Conservation (phyloP, 2,888 invertebrate genomes). For the Cecidostiba fungosa region DNA sequence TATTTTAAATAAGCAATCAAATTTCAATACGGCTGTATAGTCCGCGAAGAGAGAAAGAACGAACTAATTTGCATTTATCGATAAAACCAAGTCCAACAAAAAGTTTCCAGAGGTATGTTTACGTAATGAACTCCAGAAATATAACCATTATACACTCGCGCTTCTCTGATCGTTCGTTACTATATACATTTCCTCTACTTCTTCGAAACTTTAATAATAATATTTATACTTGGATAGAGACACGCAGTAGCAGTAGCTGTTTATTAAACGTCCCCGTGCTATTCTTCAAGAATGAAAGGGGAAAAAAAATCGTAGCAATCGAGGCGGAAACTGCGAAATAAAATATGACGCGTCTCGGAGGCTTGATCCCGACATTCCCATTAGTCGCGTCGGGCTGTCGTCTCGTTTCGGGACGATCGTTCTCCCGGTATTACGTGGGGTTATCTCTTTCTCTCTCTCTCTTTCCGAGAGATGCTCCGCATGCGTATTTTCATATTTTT, state of each 20-base stretch:
- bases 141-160: background rate
- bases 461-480: background rate
- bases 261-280: background rate
- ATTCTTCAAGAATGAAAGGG: background rate
- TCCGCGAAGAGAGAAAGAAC: constrained; percentile 5
- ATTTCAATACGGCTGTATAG: constrained; percentile 8
- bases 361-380: constrained; percentile 36
- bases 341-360: constrained; percentile 25
- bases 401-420: constrained; percentile 18
- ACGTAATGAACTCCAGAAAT: background rate
- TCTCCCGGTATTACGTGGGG: constrained; percentile 11
- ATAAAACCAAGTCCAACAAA: constrained; percentile 5
- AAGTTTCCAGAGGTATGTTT: constrained; percentile 1
- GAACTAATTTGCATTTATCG: background rate
- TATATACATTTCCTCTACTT: background rate
- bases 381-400: constrained; percentile 29
- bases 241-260: background rate
- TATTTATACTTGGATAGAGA: background rate
- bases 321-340: constrained; percentile 32
- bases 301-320: background rate
- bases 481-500: background rate
- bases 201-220: background rate
- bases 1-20: constrained; percentile 16
- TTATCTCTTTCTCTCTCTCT: background rate
- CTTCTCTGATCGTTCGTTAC: constrained; percentile 15